Evolutionary conservation across 2,888 invertebrate species (phyloP).

Genomic region (Electrophaes corylata): DNA sequence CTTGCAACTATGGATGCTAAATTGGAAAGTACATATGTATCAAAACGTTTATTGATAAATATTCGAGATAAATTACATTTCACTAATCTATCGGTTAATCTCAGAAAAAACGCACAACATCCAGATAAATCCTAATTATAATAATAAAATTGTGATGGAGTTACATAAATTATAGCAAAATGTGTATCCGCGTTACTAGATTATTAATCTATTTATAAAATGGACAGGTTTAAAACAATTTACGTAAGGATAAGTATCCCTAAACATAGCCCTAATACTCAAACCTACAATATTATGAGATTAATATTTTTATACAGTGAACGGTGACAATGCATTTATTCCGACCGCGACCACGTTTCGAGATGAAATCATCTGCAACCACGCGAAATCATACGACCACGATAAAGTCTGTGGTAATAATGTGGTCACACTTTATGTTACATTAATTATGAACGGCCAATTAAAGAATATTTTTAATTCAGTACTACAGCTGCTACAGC

Average conservation of each 20-base stretch:
- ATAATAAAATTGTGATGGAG: constrained; percentile 41
- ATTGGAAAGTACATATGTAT: constrained; percentile 29
- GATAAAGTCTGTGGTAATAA: not conserved
- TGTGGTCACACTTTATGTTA: not conserved
- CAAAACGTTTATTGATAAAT: constrained; percentile 29
- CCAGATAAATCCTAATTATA: constrained; percentile 29
- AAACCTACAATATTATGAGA: constrained; percentile 45
- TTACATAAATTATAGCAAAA: constrained; percentile 34
- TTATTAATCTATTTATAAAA: constrained; percentile 53
- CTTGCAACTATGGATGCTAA: constrained; percentile 35
- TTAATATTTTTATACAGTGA: constrained; percentile 45
- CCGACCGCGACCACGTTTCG: constrained; percentile 1
- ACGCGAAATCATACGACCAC: not conserved
- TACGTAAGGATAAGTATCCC: constrained; percentile 36
- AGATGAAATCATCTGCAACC: not conserved
- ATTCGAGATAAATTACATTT: constrained; percentile 43
- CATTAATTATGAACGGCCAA: not conserved
- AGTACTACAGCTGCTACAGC: constrained; percentile 9
- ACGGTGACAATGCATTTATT: constrained; percentile 51
- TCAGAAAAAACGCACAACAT: constrained; percentile 37
- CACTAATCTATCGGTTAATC: constrained; percentile 29
- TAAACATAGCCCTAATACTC: constrained; percentile 47
- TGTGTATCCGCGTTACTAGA: constrained; percentile 30
- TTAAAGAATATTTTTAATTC: constrained; percentile 2
- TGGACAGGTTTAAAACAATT: constrained; percentile 55